phyloP scores from a whole-genome alignment of 1,140 invertebrate species.

The Caenorhabditis latens region DNA sequence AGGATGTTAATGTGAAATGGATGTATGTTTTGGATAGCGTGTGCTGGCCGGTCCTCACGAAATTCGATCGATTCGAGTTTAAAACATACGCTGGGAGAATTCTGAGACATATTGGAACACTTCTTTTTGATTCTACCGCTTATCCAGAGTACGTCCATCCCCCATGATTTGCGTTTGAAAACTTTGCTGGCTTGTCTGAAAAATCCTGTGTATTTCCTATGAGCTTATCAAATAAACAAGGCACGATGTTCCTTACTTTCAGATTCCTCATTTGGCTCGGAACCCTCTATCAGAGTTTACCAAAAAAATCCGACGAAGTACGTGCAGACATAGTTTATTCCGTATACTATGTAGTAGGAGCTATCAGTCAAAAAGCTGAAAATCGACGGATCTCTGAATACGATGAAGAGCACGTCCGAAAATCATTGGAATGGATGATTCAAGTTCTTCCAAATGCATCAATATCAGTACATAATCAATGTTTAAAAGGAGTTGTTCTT shows the following conservation, averaged over 20 bases:
- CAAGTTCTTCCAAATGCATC: conserved; percentile 27
- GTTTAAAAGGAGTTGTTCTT: conserved; percentile 28
- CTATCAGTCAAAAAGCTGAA: conserved; percentile 24
- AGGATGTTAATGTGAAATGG: not conserved
- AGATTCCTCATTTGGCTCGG: conserved; percentile 4
- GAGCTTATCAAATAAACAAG: not conserved
- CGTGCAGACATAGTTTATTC: conserved; percentile 29
- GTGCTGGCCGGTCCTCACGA: not conserved
- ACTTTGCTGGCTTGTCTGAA: too few species aligned
- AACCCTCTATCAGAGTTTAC: not conserved
- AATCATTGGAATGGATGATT: conserved; percentile 34
- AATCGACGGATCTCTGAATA: not conserved
- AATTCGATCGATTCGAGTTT: not conserved
- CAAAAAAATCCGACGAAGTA: not conserved
- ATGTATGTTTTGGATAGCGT: conserved; percentile 9
- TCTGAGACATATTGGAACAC: not conserved
- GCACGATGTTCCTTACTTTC: not conserved
- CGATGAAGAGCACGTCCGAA: not conserved
- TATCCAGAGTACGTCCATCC: conserved; percentile 6
- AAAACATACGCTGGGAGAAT: conserved; percentile 24
- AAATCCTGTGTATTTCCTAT: too few species aligned
- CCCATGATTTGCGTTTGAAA: not conserved
- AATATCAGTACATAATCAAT: conserved; percentile 11
- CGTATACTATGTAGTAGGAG: conserved; percentile 30
- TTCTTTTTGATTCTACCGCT: not conserved